Base-by-base conservation (phyloP, 1,140 invertebrate species). In the Archivesica marissinica region DNA sequence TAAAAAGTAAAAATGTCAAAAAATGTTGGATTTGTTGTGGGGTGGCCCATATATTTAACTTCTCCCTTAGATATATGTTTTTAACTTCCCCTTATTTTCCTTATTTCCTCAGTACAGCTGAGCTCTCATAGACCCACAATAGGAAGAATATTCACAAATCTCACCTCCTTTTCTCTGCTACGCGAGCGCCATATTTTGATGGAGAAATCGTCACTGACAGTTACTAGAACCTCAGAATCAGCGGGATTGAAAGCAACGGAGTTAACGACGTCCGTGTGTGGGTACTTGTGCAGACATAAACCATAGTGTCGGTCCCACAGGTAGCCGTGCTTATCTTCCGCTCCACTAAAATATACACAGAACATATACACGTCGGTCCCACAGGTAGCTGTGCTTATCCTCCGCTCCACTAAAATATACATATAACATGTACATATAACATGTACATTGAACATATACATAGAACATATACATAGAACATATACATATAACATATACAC, bases 271-370 rank as follows among this genome's bases (percentile, higher is more conserved):
- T 97, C 97, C 1, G 93, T 93, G 92, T 98, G 97, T 23, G 96
- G 96, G 87, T 96, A 96, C 89, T 96, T 97, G 0, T 96, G 95
- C 54, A 98, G 93, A 90, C 96, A 97, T 0, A 96, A 95, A 20
- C 97, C 97, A 92, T 98, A 98, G 92, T 98, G 96, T 74, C 97
- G 94, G 89, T 98, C 97, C 97, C 97, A 98, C 7, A 98, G 90
- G 91, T 98, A 98, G 0, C 97, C 96, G 92, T 97, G 96, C 90
- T 96, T 96, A 92, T 98, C 97, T 94, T 98, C 97, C 41, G 97
- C 97, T 28, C 97, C 97, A 94, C 97, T 97, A 91, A 54, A 95
- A 94, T 39, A 38, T 30, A 7, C n/a, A n/a, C n/a, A n/a, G n/a
- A n/a, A n/a, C n/a, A n/a, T n/a, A n/a, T n/a, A n/a, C n/a, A n/a